Base-by-base conservation (phyloP, 2,797 vertebrate species). In the Sebastes alutus region DNA sequence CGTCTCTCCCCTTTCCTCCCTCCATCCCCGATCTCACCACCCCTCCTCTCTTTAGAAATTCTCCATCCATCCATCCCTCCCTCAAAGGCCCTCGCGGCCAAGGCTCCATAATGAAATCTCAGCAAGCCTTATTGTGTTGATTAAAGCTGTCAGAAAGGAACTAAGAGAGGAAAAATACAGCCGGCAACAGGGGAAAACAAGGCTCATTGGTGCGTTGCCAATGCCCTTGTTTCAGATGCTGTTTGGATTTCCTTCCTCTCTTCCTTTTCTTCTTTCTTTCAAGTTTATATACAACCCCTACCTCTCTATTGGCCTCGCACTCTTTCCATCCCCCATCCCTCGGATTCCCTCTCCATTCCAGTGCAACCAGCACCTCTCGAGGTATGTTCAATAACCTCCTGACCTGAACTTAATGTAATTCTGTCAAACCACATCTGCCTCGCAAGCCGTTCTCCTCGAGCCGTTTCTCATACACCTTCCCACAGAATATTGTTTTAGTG, bases 91-190 rank as follows among this genome's bases (percentile, higher is more conserved):
- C 91, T 83, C 32, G 72, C 66, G 79, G 89, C 87, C 82, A 91
- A 79, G 84, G 72, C 77, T 74, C 87, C 75, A 86, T 93, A 92
- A 93, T 93, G 88, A 93, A 94, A 93, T 91, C 91, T 82, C 90
- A 85, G 89, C 85, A 77, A 90, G 90, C 88, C 84, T 92, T 86
- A 92, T 92, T 89, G 91, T 88, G 91, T 92, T 94, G 93, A 94
- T 95, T 94, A 94, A 93, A 93, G 83, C 90, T 93, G 93, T 93
- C 92, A 92, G 89, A 89, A 85, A 85, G 82, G 88, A 93, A 88
- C 85, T 81, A 91, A 91, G 87, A 87, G 83, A 78, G 82, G 85
- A 83, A 87, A 92, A 89, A 94, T 89, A 91, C 75, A 61, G 82
- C 76, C n/a, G 0, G 84, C 55, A 84, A 82, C 84, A 27, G 60